Conservation (phyloP, 2,888 invertebrate species). For the Capitulum mitella region DNA sequence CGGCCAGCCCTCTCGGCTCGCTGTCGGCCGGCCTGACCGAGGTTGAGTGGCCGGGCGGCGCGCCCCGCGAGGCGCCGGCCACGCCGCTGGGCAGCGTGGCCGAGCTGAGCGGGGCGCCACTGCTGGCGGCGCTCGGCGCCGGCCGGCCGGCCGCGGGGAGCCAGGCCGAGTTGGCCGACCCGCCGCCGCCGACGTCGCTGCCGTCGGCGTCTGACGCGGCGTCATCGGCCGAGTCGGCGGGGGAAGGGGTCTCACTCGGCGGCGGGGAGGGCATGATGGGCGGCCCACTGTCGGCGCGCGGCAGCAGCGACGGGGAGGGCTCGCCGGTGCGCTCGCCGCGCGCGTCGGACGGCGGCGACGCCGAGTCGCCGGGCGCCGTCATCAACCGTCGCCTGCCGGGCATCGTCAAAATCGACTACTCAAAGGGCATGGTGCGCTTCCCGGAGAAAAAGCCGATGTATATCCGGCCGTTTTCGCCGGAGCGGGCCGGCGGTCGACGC, state of each 20-base stretch:
- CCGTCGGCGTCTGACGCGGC: too few relatives aligned
- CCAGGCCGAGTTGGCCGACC: not conserved
- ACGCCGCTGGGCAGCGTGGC: not conserved
- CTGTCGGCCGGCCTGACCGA: not conserved
- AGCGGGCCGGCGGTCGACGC: not conserved
- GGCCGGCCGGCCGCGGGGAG: not conserved
- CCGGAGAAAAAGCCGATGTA: constrained; percentile 6
- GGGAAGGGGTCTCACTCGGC: not conserved
- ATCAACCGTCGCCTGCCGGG: not conserved
- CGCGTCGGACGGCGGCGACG: not conserved
- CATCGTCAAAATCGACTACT: constrained; percentile 19
- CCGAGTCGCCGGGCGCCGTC: not conserved
- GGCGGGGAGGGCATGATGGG: not conserved
- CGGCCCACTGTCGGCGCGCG: not conserved
- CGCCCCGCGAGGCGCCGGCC: not conserved
- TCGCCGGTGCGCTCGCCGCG: not conserved
- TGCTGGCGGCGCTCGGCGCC: not conserved
- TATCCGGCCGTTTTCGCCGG: constrained; percentile 9
- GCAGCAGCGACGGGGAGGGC: not conserved
- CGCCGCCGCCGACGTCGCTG: not conserved
- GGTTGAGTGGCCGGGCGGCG: not conserved
- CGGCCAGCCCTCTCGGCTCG: not conserved
- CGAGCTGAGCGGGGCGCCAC: not conserved
- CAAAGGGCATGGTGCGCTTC: constrained; percentile 1
- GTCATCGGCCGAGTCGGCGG: not conserved